These are phyloP conservation scores for Nipponia nippon DNA, from an alignment of 2,113 vertebrate species.

Conservation along the genomic window DNA sequence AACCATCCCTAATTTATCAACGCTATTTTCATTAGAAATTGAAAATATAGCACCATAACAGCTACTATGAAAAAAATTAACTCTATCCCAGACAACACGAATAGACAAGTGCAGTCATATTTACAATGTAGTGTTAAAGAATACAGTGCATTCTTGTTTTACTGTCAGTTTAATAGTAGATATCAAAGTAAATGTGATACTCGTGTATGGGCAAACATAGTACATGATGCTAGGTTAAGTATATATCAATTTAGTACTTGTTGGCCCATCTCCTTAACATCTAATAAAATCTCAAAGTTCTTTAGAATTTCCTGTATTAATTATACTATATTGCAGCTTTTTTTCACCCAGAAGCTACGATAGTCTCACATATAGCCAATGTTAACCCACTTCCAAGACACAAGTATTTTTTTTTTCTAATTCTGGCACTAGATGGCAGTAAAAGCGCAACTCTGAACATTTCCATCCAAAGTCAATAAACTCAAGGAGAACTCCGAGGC, in stretches of 20 bases:
- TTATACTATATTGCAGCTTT: not conserved
- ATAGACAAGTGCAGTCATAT: not conserved
- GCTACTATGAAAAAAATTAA: not conserved
- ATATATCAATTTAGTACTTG: rapidly evolving
- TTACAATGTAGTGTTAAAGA: not conserved
- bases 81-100: not conserved
- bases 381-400: not conserved
- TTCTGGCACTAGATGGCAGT: slow-evolving; percentile 74
- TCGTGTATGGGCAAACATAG: not conserved
- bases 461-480: not conserved
- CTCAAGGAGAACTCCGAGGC: not conserved
- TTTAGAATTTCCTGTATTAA: not conserved
- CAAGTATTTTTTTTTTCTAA: not conserved
- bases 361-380: not conserved
- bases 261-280: not conserved
- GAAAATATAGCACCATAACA: rapidly evolving
- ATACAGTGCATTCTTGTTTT: not conserved
- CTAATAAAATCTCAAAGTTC: not conserved
- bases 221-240: not conserved
- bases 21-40: not conserved
- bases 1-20: not conserved
- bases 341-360: not conserved
- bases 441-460: slow-evolving; percentile 16
- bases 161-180: not conserved
- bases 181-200: not conserved